Evolutionary conservation across 2,113 vertebrate species (phyloP), one percentile per base, ranked within the genome.

Genomic region (Heterocephalus glaber): DNA sequence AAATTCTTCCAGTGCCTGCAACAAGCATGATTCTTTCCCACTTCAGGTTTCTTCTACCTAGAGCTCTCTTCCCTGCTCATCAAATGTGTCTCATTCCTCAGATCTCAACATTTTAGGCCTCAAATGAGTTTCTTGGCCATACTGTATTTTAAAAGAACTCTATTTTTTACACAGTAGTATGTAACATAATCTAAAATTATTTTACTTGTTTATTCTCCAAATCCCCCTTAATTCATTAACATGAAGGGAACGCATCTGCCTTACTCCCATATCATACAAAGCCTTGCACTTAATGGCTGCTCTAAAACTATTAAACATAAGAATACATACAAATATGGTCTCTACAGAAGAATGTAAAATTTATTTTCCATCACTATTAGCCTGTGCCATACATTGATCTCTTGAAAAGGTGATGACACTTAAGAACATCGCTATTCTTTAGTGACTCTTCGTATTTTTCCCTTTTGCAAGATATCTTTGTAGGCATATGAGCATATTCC

Each of bases 391-490:
- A 76, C 13, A 74, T 7, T 68, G 33, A 22, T 89, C 61, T 70
- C 76, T 79, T 76, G 13, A 86, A 89, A 54, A 85, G 88, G 20
- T 38, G 38, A 65, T 49, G 14, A 28, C n/a, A 93, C 49, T 74
- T 33, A 84, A 86, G 44, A 58, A 76, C 1, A 49, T 35, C 49
- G 44, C 41, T 72, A 85, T 60, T 84, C 47, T 49, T 90, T 77
- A 81, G 7, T 38, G 28, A 20, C 33, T 38, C 33, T 35, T 65
- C 28, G 49, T 33, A 92, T 76, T 85, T 85, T 92, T 56, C 28
- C 65, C 33, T n/a, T 49, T 72, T 77, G 49, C 86, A 96, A 86
- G 63, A 89, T 95, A 92, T 95, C 58, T 91, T 54, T 60, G 85
- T 65, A 38, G 68, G 72, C 1, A 14, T 60, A 47, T 26, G 44